Percentiles rank a stretch among this genome's conserved stretches.
These are phyloP conservation scores for Falcunculus frontatus DNA, from an alignment of 2,113 vertebrate genomes.

Conservation along the genomic window DNA sequence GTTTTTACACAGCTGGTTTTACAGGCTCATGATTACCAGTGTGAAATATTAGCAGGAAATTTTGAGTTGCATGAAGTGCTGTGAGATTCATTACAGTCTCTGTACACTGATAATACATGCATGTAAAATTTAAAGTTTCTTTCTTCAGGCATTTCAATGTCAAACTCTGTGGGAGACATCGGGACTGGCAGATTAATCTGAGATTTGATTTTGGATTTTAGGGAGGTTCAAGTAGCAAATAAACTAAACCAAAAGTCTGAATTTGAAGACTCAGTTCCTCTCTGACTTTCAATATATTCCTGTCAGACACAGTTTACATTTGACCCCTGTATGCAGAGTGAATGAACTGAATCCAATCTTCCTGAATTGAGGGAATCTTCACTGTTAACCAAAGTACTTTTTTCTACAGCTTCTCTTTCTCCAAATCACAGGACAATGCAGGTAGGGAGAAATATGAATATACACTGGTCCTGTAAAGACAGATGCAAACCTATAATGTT, in stretches of 20 bases:
- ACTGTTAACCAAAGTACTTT: background rate
- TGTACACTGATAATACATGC: background rate
- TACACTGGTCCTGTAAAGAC: background rate
- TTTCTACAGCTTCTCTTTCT: background rate
- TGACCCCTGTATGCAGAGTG: background rate
- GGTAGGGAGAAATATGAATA: background rate
- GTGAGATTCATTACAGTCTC: background rate
- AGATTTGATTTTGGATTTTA: background rate
- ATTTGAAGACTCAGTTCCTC: background rate
- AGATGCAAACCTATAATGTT: background rate
- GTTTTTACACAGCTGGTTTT: background rate
- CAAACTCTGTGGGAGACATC: background rate
- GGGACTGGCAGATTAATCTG: background rate
- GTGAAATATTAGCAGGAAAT: background rate
- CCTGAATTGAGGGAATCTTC: background rate
- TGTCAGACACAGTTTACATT: background rate
- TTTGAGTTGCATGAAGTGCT: background rate
- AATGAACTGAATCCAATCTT: background rate
- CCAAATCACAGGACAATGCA: background rate
- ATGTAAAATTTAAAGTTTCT: background rate
- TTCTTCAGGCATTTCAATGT: background rate
- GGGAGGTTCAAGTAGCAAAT: background rate
- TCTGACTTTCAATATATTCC: background rate
- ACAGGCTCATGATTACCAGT: background rate
- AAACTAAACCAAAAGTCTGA: background rate